Conservation (phyloP, 2,797 vertebrate species). For the Carcharodon carcharias region DNA sequence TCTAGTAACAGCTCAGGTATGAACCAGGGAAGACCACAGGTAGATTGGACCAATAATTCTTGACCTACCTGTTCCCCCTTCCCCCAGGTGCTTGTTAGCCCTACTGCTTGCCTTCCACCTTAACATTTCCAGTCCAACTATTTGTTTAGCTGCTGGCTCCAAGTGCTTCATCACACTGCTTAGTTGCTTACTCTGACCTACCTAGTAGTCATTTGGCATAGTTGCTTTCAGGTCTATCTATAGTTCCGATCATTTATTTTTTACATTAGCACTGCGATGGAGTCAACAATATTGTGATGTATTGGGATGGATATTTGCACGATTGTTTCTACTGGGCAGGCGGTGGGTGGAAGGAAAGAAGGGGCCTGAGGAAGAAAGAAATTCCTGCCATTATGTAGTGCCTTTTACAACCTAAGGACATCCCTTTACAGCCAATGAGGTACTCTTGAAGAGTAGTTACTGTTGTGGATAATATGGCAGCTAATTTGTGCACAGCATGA, state of each 20-base stretch:
- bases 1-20: background rate
- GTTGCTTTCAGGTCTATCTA: background rate
- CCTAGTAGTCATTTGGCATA: background rate
- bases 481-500: background rate
- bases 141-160: background rate
- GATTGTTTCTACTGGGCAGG: too few relatives aligned
- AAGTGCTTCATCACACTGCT: background rate
- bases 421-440: background rate
- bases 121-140: too few relatives aligned
- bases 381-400: background rate
- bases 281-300: background rate
- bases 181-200: background rate
- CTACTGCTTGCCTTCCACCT: background rate
- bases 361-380: background rate
- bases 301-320: background rate
- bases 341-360: background rate
- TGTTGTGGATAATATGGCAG: background rate
- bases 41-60: background rate
- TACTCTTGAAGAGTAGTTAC: background rate
- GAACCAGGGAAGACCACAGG: background rate
- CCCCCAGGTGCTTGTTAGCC: background rate
- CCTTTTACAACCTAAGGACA: background rate
- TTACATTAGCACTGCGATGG: background rate
- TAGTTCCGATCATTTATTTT: background rate
- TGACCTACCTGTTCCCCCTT: background rate